phyloP scores from a whole-genome alignment of 1,140 invertebrate species.

The Solen grandis region DNA sequence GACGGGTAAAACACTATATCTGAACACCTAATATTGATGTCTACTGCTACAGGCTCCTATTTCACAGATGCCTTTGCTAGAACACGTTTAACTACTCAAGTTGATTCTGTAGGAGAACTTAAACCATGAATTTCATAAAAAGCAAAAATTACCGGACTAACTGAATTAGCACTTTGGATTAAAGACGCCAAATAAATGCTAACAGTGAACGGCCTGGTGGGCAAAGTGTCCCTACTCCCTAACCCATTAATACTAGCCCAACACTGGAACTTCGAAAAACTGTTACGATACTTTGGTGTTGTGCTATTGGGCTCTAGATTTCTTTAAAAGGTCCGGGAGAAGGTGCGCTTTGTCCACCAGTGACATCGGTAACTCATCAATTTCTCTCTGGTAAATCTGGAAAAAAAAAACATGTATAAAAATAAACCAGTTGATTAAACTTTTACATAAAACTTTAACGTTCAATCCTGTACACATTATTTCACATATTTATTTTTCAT shows the following conservation, averaged over 20 bases:
- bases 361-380: conserved; percentile 10
- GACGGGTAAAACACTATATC: too few species aligned
- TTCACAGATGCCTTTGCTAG: too few species aligned
- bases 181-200: not conserved
- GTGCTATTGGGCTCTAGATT: conserved; percentile 5
- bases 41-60: too few species aligned
- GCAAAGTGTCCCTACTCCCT: conserved; percentile 1
- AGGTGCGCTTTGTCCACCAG: conserved; percentile 14
- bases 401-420: conserved; percentile 5
- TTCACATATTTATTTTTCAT: too few species aligned
- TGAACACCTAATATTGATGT: too few species aligned
- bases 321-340: conserved; percentile 21
- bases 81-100: too few species aligned
- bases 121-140: conserved; percentile 12
- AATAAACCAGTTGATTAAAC: not conserved
- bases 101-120: not conserved
- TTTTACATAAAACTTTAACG: not conserved
- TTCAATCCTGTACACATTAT: too few species aligned
- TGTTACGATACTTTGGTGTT: conserved; percentile 8
- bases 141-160: not conserved
- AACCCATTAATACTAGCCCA: conserved; percentile 6
- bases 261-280: not conserved
- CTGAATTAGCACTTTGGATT: not conserved
- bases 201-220: not conserved
- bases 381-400: conserved; percentile 1